Conservation (phyloP, 2,797 vertebrate genomes). For the Catostomus latipinnis region DNA sequence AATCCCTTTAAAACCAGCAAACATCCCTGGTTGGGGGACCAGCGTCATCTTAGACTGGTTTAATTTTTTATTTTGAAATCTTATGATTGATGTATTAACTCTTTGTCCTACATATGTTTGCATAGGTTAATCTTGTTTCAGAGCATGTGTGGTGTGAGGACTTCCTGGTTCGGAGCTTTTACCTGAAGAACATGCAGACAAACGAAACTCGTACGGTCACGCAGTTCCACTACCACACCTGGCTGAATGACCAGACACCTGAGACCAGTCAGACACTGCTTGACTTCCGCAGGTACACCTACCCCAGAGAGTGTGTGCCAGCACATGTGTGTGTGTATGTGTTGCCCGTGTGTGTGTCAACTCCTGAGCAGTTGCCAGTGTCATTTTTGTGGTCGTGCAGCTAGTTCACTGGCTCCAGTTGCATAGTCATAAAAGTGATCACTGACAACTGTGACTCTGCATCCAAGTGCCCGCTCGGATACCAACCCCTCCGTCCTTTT, state of each 20-base stretch:
- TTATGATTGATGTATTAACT: not conserved
- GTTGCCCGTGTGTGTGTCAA: conserved; percentile 6
- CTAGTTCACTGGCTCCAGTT: conserved; percentile 99
- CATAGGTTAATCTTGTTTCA: conserved; percentile 91
- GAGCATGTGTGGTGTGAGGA: conserved; percentile 99
- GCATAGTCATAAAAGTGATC: conserved; percentile 99
- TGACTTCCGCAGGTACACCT: conserved; percentile 95
- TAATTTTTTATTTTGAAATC: too few relatives aligned
- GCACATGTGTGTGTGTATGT: conserved; percentile 12
- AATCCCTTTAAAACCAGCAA: too few relatives aligned
- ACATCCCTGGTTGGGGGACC: too few relatives aligned
- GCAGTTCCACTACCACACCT: conserved; percentile 98
- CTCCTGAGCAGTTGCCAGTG: conserved; percentile 94
- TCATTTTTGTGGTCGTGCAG: conserved; percentile 99
- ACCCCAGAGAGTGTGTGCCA: not conserved
- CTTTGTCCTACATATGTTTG: not conserved
- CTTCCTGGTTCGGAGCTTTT: conserved; percentile 96
- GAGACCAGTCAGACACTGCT: conserved; percentile 89
- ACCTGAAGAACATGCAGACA: conserved; percentile 96
- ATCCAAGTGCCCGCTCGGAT: conserved; percentile 88
- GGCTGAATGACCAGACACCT: conserved; percentile 90
- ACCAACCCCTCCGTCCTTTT: conserved; percentile 66
- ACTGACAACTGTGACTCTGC: conserved; percentile 98
- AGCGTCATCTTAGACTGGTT: too few relatives aligned
- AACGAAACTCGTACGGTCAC: conserved; percentile 94